Evolutionary conservation across 92 coral and sea anemone genomes (phyloP), one percentile per base, ranked within the genome.

Genomic region (Siderastrea siderea): DNA sequence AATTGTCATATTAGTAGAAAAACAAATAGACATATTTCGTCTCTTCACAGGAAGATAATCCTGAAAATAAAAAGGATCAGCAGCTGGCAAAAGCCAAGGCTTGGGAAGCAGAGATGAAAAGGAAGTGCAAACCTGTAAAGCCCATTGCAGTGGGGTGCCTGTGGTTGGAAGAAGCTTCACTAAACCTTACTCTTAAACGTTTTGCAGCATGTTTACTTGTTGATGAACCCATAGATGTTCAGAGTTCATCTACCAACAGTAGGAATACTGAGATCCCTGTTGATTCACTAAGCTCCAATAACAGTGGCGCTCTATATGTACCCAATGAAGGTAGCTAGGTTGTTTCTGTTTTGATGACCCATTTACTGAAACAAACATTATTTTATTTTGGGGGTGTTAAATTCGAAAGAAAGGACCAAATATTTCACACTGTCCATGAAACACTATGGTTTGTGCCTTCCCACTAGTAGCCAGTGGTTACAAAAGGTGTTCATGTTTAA

Each of bases 21-120:
- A 6, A 13, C 7, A 44, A 16, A 16, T 47, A 19, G 11, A 13
- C 14, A 61, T 10, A 43, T 11, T 9, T 43, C 38, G 71, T 64
- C 38, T 58, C n/a, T 63, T 65, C 19, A 63, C 48, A 88, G 93
- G 81, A 59, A 11, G 17, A 6, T 2, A 86, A 89, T 49, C 44
- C 86, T 1, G 92, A 88, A 83, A 86, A 69, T 58, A 93, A 84
- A 79, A 71, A 88, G 80, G 92, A 94, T 48, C 92, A 95, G 38
- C 99, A 95, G 64, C 86, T 97, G 38, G 98, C 98, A 48, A 97
- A 97, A 89, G 98, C 92, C 6, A 97, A 97, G 76, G 96, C 95
- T 5, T 97, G 99, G 99, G 99, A 97, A 87, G 95, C 96, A 13
- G 98, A 91, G 58, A 84, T 97, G 78, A 97, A 92, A 90, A 91